Conservation (phyloP, 2,113 vertebrate genomes). For the Camarhynchus parvulus region DNA sequence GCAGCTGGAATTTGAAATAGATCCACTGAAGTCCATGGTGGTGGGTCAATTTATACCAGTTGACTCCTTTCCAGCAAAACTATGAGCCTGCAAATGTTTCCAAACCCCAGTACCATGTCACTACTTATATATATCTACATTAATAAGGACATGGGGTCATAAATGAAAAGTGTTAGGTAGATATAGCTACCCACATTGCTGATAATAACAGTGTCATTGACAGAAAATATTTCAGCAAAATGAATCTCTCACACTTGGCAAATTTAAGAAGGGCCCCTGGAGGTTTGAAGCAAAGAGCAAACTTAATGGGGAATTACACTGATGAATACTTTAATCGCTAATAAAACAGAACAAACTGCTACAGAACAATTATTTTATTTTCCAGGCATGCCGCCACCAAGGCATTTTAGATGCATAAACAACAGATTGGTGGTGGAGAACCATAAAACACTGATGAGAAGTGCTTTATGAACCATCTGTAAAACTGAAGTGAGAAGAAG, state of each 20-base stretch:
- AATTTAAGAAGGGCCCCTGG: background rate
- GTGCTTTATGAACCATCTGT: background rate
- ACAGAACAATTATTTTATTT: background rate
- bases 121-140: background rate
- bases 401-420: background rate
- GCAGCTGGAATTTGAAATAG: background rate
- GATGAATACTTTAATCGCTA: background rate
- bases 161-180: background rate
- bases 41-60: background rate
- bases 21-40: background rate
- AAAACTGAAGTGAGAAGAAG: background rate
- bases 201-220: background rate
- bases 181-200: background rate
- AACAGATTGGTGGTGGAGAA: background rate
- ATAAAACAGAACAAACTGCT: background rate
- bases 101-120: background rate
- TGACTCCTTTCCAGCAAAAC: background rate
- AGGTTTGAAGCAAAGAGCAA: background rate
- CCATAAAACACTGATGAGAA: background rate
- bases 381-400: background rate
- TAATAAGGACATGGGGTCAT: background rate
- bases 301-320: conserved; percentile 1
- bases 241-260: background rate
- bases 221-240: background rate
- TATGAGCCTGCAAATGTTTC: background rate